phyloP scores from a whole-genome alignment of 1,140 invertebrate genomes.

The Venturia canescens region DNA sequence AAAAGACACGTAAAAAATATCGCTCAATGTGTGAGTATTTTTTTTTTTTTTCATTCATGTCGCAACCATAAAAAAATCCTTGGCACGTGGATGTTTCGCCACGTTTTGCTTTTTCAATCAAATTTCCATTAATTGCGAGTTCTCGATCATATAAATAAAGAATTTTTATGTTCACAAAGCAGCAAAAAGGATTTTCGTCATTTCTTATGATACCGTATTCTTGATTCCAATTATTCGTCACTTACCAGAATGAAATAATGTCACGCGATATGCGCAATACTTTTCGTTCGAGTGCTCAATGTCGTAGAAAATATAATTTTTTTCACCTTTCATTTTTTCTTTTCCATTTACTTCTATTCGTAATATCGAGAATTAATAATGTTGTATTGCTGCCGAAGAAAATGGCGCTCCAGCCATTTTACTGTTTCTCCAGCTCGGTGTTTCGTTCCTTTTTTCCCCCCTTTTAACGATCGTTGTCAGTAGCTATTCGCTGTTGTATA shows the following conservation, averaged over 20 bases:
- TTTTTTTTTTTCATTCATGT: background rate
- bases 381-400: conserved; percentile 1
- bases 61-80: background rate
- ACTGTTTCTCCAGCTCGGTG: background rate
- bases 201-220: too few relatives aligned
- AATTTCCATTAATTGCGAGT: too few relatives aligned
- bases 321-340: background rate
- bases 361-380: conserved; percentile 16
- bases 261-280: too few relatives aligned
- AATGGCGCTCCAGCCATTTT: conserved; percentile 2
- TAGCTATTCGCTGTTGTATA: conserved; percentile 44
- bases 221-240: too few relatives aligned
- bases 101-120: too few relatives aligned
- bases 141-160: too few relatives aligned
- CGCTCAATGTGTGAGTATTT: background rate
- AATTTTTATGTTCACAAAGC: too few relatives aligned
- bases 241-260: too few relatives aligned
- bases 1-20: background rate
- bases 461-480: conserved; percentile 35
- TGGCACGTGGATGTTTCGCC: background rate
- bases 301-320: background rate
- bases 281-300: too few relatives aligned
- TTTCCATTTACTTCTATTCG: background rate
- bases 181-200: too few relatives aligned
- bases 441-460: conserved; percentile 27